Conservation (phyloP, 1,140 invertebrate species). For the Maniola jurtina region DNA sequence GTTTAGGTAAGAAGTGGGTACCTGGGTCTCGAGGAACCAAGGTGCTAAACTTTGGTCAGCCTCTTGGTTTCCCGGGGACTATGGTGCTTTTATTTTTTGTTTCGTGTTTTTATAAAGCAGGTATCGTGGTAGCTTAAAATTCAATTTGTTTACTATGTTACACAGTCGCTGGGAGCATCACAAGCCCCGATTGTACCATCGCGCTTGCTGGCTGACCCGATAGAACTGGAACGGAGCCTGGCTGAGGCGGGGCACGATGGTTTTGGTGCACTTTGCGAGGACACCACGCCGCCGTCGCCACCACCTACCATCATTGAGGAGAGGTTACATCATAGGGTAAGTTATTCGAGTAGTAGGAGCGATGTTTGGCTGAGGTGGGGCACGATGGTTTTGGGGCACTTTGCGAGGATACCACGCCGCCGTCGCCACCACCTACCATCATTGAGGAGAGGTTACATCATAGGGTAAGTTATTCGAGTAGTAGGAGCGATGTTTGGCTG, state of each 20-base stretch:
- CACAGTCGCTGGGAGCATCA: slow-evolving; percentile 82
- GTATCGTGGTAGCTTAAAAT: background rate
- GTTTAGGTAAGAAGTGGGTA: no score
- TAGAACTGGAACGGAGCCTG: slow-evolving; percentile 85
- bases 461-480: slow-evolving; percentile 49
- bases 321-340: slow-evolving; percentile 64
- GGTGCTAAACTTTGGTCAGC: no score
- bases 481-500: slow-evolving; percentile 83
- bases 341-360: slow-evolving; percentile 76
- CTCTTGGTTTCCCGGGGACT: no score
- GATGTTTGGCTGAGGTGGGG: slow-evolving; percentile 84
- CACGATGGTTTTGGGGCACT: slow-evolving; percentile 78
- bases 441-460: slow-evolving; percentile 70
- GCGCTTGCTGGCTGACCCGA: slow-evolving; percentile 85
- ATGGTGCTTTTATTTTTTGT: no score
- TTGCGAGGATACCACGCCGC: slow-evolving; percentile 54
- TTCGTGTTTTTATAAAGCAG: no score
- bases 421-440: slow-evolving; percentile 65
- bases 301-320: slow-evolving; percentile 72
- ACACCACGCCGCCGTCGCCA: slow-evolving; percentile 52
- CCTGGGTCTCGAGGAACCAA: no score
- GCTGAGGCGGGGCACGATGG: slow-evolving; percentile 84
- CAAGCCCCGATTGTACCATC: slow-evolving; percentile 91
- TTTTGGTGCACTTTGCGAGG: slow-evolving; percentile 65
- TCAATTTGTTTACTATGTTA: background rate